Percentiles rank a stretch among this genome's conserved stretches.
Conservation (phyloP, 2,888 invertebrate species). For the Eumacrocentrus americanus region DNA sequence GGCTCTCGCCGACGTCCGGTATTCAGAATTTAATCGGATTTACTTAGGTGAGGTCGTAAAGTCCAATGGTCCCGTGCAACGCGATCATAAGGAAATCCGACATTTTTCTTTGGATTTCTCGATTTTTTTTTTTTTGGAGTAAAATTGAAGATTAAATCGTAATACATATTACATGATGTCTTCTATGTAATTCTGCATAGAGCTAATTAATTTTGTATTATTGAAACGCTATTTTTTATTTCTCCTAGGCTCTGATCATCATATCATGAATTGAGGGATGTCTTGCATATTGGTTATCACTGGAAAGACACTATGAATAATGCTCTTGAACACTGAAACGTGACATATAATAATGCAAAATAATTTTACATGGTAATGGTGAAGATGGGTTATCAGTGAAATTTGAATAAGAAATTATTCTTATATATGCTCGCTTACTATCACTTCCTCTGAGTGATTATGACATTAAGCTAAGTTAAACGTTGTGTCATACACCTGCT, state of each 20-base stretch:
- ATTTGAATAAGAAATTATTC: conserved; percentile 5
- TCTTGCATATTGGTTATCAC: too few relatives aligned
- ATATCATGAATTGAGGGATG: too few relatives aligned
- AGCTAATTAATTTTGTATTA: too few relatives aligned
- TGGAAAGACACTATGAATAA: too few relatives aligned
- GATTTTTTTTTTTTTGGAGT: neutral
- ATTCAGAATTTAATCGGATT: conserved; percentile 39
- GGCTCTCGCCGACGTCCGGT: too few relatives aligned
- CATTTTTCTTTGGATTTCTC: neutral
- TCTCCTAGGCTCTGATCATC: too few relatives aligned
- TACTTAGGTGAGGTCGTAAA: conserved; percentile 28
- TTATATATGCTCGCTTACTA: neutral
- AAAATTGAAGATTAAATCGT: neutral
- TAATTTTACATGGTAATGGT: neutral
- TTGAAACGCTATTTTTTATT: too few relatives aligned
- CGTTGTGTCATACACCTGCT: neutral
- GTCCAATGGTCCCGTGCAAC: conserved; percentile 1
- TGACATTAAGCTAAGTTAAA: conserved; percentile 2
- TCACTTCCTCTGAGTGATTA: neutral
- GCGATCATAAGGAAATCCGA: neutral
- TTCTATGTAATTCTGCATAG: too few relatives aligned
- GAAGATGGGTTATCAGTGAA: conserved; percentile 3
- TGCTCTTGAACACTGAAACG: neutral
- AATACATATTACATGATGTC: too few relatives aligned
- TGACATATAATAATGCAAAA: neutral